phyloP scores from a whole-genome alignment of 2,888 invertebrate species.

The Galerucella nymphaeae region DNA sequence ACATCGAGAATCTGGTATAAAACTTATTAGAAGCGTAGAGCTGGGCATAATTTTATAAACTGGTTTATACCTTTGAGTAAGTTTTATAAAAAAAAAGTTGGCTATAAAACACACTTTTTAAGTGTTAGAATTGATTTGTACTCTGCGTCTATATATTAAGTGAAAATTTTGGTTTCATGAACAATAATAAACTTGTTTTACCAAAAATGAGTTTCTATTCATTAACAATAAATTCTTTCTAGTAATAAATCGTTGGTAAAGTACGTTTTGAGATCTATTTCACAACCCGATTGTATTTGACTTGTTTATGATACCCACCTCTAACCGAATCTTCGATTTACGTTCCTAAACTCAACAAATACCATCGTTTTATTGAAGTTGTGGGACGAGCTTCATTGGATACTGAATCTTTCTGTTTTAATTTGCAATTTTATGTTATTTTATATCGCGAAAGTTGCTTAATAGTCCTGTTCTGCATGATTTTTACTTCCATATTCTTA shows the following conservation, averaged over 20 bases:
- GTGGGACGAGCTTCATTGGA: slow-evolving; percentile 7
- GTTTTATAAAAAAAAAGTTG: too few relatives aligned
- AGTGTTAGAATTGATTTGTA: too few relatives aligned
- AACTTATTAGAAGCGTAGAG: too few relatives aligned
- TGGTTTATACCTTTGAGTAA: too few relatives aligned
- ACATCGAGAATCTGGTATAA: too few relatives aligned
- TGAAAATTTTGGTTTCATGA: not conserved
- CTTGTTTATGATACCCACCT: slow-evolving; percentile 3
- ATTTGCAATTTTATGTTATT: slow-evolving; percentile 7
- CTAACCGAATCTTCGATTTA: slow-evolving; percentile 4
- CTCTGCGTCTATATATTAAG: too few relatives aligned
- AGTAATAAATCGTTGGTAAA: not conserved
- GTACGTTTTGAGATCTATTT: slow-evolving; percentile 1
- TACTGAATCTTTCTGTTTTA: slow-evolving; percentile 1
- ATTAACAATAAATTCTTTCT: not conserved
- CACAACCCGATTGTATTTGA: not conserved
- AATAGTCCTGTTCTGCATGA: not conserved
- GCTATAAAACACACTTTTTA: too few relatives aligned
- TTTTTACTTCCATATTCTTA: not conserved
- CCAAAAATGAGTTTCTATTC: not conserved
- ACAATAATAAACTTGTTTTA: not conserved
- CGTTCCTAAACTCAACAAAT: not conserved
- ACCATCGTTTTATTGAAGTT: slow-evolving; percentile 6
- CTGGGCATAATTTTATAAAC: too few relatives aligned
- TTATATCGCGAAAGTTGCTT: not conserved